Evolutionary conservation across 2,888 invertebrate species (phyloP), one percentile per base, ranked within the genome.

Genomic region (Caenorhabditis becei): DNA sequence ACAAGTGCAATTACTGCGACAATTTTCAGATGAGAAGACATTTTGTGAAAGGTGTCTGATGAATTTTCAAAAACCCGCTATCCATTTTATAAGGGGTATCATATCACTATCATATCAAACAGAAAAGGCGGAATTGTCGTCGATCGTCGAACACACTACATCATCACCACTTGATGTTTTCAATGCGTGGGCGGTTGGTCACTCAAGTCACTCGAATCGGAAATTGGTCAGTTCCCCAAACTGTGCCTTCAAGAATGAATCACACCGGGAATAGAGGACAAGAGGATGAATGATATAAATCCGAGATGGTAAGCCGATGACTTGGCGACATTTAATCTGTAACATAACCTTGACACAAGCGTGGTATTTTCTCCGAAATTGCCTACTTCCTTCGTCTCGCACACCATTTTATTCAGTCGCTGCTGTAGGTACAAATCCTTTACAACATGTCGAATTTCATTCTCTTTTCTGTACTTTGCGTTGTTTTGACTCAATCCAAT

Each of bases 211-310:
- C 20, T 47, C 18, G 3, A 35, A 18, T 53, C 37, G 28, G 37
- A 47, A 58, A 56, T 59, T 58, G 32, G 72, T 58, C 58, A 66
- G 59, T 74, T 74, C 65, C 49, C 65, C 65, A 65, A 74, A 74
- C 53, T 58, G 63, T 58, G 63, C 24, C 49, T 37, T 23, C 20
- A 18, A 11, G 32, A 20, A 47, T 72, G 71, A 75, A 53, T 75
- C 75, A 66, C 26, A 75, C 66, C 66, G 66, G 65, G 41, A 41
- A 41, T 14, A 41, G 58, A 71, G 61, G 65, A 78, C 71, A 71
- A 65, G 65, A 66, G 71, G 78, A 78, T 78, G 71, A 78, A 69
- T 71, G 78, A 78, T 78, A 78, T 78, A 78, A 78, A 78, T 78
- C 71, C 78, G 71, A 66, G 71, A 66, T 66, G 78, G 78, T 77